Percentiles rank a stretch among this genome's conserved stretches.
phyloP scores from a whole-genome alignment of 1,140 invertebrate genomes.

The Thalassaphorura encarpata region DNA sequence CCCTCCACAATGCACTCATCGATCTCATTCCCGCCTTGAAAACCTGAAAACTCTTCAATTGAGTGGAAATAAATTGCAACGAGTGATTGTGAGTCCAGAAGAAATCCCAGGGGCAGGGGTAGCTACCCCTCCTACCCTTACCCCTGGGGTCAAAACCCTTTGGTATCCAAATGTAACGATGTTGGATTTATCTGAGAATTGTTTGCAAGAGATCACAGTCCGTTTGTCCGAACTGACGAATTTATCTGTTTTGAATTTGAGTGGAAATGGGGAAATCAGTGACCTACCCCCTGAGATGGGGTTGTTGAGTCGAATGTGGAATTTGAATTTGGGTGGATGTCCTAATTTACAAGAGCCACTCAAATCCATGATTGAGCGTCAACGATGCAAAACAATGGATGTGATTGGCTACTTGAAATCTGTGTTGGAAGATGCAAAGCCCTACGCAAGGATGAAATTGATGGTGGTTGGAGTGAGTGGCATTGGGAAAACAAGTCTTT shows the following conservation, averaged over 20 bases:
- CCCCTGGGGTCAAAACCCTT: slow-evolving; percentile 20
- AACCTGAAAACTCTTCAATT: slow-evolving; percentile 69
- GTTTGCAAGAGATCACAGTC: slow-evolving; percentile 63
- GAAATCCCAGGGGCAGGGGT: slow-evolving; percentile 49
- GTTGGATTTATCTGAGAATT: slow-evolving; percentile 88
- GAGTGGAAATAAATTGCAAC: slow-evolving; percentile 73
- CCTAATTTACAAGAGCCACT: slow-evolving; percentile 77
- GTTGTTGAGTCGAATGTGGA: slow-evolving; percentile 84
- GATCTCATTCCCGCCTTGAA: slow-evolving; percentile 68
- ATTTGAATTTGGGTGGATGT: slow-evolving; percentile 85
- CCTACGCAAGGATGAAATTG: slow-evolving; percentile 91
- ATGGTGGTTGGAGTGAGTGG: slow-evolving; percentile 93
- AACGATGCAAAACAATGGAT: slow-evolving; percentile 92
- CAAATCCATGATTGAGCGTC: slow-evolving; percentile 81
- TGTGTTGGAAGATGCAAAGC: slow-evolving; percentile 70
- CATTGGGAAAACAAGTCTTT: slow-evolving; percentile 85
- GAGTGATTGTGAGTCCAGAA: too few relatives aligned
- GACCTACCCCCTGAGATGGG: slow-evolving; percentile 92
- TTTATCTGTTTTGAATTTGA: slow-evolving; percentile 87
- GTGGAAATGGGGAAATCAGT: slow-evolving; percentile 71
- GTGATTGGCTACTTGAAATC: slow-evolving; percentile 91
- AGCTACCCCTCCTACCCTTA: slow-evolving; percentile 1
- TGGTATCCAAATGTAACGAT: slow-evolving; percentile 90
- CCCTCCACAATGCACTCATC: slow-evolving; percentile 65
- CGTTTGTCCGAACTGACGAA: slow-evolving; percentile 76